Conservation (phyloP, 2,888 invertebrate genomes). For the Dolichomitus sp. region DNA sequence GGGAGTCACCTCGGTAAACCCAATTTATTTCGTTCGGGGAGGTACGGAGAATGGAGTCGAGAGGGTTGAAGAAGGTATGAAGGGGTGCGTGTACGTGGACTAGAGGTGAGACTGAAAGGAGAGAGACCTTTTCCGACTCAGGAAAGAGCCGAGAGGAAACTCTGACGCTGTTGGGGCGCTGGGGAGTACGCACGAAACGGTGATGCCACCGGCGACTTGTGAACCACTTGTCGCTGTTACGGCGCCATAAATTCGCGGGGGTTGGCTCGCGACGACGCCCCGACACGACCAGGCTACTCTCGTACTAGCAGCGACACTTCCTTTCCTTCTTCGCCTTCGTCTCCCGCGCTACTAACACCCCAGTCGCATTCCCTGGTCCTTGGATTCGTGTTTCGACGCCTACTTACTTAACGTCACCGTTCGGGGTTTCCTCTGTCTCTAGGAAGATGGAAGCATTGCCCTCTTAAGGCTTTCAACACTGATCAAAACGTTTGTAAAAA, state of each 20-base stretch:
- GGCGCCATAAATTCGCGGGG: constrained; percentile 87
- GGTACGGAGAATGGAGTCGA: constrained; percentile 59
- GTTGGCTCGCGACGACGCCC: constrained; percentile 72
- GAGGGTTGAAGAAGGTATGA: constrained; percentile 76
- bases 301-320: constrained; percentile 51
- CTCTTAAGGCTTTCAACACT: constrained; percentile 31
- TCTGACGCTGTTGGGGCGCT: constrained; percentile 34
- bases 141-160: constrained; percentile 51
- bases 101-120: constrained; percentile 80
- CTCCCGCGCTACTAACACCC: constrained; percentile 53
- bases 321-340: constrained; percentile 58
- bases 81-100: constrained; percentile 69
- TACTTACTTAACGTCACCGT: constrained; percentile 76
- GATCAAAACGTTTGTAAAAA: constrained; percentile 50
- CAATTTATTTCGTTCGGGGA: constrained; percentile 84
- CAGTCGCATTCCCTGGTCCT: constrained; percentile 69
- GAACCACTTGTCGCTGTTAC: constrained; percentile 90
- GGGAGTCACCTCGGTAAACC: constrained; percentile 78
- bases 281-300: constrained; percentile 71
- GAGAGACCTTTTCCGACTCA: constrained; percentile 78
- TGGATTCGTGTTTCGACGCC: constrained; percentile 78
- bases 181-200: constrained; percentile 87
- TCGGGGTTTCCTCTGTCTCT: constrained; percentile 34
- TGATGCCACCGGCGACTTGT: constrained; percentile 89
- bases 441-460: constrained; percentile 16